Evolutionary conservation across 2,797 vertebrate genomes (phyloP), one percentile per base, ranked within the genome.

Genomic region (Fistularia tabacaria): DNA sequence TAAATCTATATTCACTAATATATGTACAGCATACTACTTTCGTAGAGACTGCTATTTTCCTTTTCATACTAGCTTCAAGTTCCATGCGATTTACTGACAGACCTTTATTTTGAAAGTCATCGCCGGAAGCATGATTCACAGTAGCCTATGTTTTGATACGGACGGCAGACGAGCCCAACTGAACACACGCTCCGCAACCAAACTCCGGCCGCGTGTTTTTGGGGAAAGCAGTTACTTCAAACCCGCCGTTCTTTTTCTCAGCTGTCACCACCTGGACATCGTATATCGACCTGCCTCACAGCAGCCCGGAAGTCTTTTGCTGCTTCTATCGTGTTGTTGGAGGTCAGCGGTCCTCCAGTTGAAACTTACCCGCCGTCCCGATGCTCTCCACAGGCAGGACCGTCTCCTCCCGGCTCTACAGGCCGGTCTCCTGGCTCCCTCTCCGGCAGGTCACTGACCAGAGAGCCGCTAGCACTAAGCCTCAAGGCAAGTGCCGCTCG

Each of bases 341-440:
- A 68, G 59, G 56, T 77, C 44, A 66, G 59, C 9, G 45, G 12
- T 37, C 55, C 38, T 64, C 49, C 14, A 54, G 46, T 50, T 63
- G 57, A 70, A 69, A 37, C 8, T 58, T 59, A 45, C 39, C 48
- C 38, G 10, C 14, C 14, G 36, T 46, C 8, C 10, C 53, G 65
- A 88, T 87, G 87, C 73, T 88, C 44, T 77, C 77, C 43, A 47
- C 69, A 3, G 57, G 69, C 46, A 85, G 62, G 71, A 81, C 67
- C 49, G 38, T 77, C 49, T 68, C 76, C 50, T 76, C 71, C 15
- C 48, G 59, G 61, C 65, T 87, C 41, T 50, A 80, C 49, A 71
- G 71, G 67, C 62, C 81, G 55, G 11, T 39, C 1, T 49, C 66
- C 0, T 71, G 69, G 79, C 15, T 67, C 39, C 43, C 50, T 47